A percentile compares a stretch with the other conserved stretches of the same genome.
These are phyloP conservation scores for Lysandra coridon DNA, from an alignment of 2,888 invertebrate genomes.

Conservation along the genomic window DNA sequence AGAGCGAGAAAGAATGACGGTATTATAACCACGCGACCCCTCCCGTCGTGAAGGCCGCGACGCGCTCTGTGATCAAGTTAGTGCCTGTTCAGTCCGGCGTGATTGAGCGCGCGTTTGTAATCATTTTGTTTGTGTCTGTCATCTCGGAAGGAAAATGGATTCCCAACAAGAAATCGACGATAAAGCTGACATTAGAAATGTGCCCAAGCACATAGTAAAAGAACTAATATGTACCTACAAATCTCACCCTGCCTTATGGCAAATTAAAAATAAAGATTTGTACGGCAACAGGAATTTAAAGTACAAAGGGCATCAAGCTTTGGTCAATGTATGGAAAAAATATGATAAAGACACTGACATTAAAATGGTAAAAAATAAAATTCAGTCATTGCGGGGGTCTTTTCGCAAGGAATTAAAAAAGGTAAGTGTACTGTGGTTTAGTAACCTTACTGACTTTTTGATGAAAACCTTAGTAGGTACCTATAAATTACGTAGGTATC, in stretches of 20 bases:
- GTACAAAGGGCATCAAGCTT: slow-evolving; percentile 28
- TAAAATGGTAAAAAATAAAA: slow-evolving; percentile 27
- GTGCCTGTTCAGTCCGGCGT: slow-evolving; percentile 19
- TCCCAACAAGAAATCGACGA: slow-evolving; percentile 19
- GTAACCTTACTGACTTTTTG: slow-evolving; percentile 3
- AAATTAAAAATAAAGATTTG: slow-evolving; percentile 29
- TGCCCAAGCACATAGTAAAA: slow-evolving; percentile 26
- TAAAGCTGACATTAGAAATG: slow-evolving; percentile 29
- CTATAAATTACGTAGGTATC: slow-evolving; percentile 7
- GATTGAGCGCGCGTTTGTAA: slow-evolving; percentile 24
- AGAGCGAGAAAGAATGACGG: slow-evolving; percentile 28
- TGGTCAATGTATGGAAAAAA: slow-evolving; percentile 17
- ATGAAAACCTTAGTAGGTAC: slow-evolving; percentile 7
- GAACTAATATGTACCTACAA: slow-evolving; percentile 29
- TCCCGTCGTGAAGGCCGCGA: slow-evolving; percentile 27
- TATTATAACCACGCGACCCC: slow-evolving; percentile 22
- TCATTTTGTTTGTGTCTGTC: slow-evolving; percentile 25
- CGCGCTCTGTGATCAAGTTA: slow-evolving; percentile 20
- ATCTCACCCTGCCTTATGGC: slow-evolving; percentile 26
- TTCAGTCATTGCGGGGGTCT: slow-evolving; percentile 23
- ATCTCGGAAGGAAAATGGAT: slow-evolving; percentile 12
- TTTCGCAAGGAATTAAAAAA: slow-evolving; percentile 26
- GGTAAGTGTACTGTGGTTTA: slow-evolving; percentile 20
- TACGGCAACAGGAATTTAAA: slow-evolving; percentile 29
- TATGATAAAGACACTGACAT: slow-evolving; percentile 22